phyloP scores from a whole-genome alignment of 2,113 vertebrate genomes.

The Ramphastos sulfuratus region DNA sequence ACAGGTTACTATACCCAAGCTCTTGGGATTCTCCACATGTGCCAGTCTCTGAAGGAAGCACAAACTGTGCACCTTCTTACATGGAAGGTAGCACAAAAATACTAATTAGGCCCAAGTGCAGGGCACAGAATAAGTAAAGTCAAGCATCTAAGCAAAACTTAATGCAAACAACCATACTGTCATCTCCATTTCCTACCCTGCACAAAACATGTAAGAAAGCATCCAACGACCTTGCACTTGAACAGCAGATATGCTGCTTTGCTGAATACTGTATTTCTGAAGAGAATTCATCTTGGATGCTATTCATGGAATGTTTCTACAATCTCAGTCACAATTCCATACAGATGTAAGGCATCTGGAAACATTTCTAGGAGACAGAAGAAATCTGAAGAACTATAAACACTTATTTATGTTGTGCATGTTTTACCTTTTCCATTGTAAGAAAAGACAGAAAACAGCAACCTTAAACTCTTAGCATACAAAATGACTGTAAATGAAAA shows the following conservation, averaged over 20 bases:
- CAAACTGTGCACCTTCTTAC: not conserved
- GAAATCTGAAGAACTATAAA: slow-evolving; percentile 20
- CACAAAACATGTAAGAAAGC: not conserved
- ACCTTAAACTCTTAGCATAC: not conserved
- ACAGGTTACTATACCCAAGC: not conserved
- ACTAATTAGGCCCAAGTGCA: not conserved
- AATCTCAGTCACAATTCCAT: not conserved
- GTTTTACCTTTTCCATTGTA: slow-evolving; percentile 8
- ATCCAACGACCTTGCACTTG: not conserved
- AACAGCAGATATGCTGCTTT: not conserved
- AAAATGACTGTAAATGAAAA: not conserved
- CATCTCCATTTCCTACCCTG: not conserved
- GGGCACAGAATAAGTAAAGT: not conserved
- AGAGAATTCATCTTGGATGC: not conserved
- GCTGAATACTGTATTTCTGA: not conserved
- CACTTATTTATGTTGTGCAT: not conserved
- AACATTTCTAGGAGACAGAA: not conserved
- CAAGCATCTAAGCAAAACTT: not conserved
- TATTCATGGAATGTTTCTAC: slow-evolving; percentile 18
- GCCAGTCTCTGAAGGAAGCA: not conserved
- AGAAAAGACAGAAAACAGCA: not conserved
- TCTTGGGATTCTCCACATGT: not conserved
- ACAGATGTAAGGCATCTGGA: slow-evolving; percentile 34
- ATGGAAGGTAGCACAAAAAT: not conserved
- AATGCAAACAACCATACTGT: not conserved